Percentiles rank a stretch among this genome's conserved stretches.
phyloP scores from a whole-genome alignment of 2,888 invertebrate species.

The Acanthopleura granulata region DNA sequence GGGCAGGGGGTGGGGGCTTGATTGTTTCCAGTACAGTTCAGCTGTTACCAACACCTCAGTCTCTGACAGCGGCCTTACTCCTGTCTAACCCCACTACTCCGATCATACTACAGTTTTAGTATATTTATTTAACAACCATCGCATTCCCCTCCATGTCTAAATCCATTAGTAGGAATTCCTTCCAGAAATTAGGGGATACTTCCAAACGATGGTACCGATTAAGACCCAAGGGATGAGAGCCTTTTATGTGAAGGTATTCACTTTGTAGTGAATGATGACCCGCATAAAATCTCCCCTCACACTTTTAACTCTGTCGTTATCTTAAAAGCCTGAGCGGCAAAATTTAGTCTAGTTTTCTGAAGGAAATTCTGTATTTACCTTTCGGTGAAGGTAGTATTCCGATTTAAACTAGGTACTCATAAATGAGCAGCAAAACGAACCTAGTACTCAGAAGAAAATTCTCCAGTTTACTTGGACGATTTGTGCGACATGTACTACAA shows the following conservation, averaged over 20 bases:
- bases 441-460: too few species aligned
- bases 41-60: neutral
- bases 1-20: too few species aligned
- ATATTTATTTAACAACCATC: slow-evolving; percentile 16
- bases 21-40: neutral
- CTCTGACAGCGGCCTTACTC: neutral
- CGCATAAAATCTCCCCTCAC: neutral
- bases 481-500: too few species aligned
- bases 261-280: neutral
- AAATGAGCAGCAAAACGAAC: too few species aligned
- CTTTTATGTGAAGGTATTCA: slow-evolving; percentile 9
- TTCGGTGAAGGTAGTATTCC: too few species aligned
- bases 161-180: slow-evolving; percentile 13
- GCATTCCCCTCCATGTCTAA: neutral
- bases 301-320: too few species aligned
- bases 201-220: neutral
- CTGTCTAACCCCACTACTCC: neutral
- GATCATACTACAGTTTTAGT: neutral
- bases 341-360: too few species aligned
- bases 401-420: too few species aligned
- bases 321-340: too few species aligned
- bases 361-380: too few species aligned
- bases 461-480: too few species aligned
- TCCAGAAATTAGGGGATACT: neutral
- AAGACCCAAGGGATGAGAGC: neutral